Percentiles rank a stretch among this genome's conserved stretches.
phyloP scores from a whole-genome alignment of 2,797 vertebrate genomes.

The Scyliorhinus canicula region DNA sequence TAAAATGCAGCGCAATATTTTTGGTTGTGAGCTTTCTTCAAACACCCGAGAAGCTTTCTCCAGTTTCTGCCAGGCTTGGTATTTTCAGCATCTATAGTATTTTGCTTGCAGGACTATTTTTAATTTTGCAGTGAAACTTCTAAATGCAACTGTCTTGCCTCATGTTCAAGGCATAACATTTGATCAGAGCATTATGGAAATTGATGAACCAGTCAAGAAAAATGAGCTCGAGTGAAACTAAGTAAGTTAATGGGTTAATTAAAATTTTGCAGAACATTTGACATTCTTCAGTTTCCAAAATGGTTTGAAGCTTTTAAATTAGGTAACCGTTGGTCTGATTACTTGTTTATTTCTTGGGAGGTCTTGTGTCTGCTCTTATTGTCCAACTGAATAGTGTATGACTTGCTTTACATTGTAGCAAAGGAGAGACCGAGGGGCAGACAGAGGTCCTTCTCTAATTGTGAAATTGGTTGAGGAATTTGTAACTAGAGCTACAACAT shows the following conservation, averaged over 20 bases:
- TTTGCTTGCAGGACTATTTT: not conserved
- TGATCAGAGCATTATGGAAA: not conserved
- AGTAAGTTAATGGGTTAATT: not conserved
- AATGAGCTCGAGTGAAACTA: too few species aligned
- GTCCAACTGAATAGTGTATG: not conserved
- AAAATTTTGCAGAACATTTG: not conserved
- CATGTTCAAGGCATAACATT: not conserved
- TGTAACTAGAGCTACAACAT: not conserved
- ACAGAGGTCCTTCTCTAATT: not conserved
- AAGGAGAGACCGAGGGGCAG: not conserved
- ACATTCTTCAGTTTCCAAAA: not conserved
- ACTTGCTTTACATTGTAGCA: not conserved
- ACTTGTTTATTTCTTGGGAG: not conserved
- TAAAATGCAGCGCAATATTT: too few species aligned
- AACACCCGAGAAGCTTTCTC: not conserved
- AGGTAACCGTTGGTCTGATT: not conserved
- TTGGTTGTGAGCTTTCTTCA: not conserved
- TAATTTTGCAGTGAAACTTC: not conserved
- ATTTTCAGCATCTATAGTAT: not conserved
- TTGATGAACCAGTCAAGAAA: not conserved
- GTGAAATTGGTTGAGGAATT: not conserved
- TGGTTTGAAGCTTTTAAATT: not conserved
- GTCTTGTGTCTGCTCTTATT: not conserved
- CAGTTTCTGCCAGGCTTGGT: not conserved
- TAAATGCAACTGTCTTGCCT: not conserved